These are phyloP conservation scores for Reticulitermes lucifugus DNA, from an alignment of 2,888 invertebrate genomes.

Conservation along the genomic window DNA sequence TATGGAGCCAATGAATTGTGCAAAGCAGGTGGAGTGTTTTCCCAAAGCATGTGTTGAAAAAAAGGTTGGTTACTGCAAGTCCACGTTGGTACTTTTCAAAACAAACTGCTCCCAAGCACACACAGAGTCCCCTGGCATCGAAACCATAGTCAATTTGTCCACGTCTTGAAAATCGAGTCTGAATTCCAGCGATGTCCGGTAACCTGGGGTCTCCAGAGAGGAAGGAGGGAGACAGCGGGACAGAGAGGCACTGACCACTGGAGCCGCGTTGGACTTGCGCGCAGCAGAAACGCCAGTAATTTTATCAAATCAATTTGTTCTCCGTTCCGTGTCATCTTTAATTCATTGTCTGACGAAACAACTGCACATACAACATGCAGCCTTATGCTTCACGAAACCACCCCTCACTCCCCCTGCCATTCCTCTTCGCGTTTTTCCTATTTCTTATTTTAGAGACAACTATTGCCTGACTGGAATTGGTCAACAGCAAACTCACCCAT, in stretches of 20 bases:
- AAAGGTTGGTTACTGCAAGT: conserved; percentile 18
- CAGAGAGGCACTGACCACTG: neutral
- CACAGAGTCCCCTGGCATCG: conserved; percentile 23
- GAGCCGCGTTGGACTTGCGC: neutral
- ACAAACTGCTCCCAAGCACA: conserved; percentile 26
- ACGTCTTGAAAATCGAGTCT: conserved; percentile 43
- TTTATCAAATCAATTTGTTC: conserved; percentile 52
- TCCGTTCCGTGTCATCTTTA: conserved; percentile 51
- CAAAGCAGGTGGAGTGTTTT: neutral
- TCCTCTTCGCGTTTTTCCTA: conserved; percentile 7
- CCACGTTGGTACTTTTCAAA: conserved; percentile 28
- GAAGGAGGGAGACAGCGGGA: conserved; percentile 1
- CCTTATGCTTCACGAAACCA: conserved; percentile 16
- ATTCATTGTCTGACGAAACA: conserved; percentile 46
- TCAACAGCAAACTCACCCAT: conserved; percentile 37
- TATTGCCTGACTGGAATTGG: conserved; percentile 50
- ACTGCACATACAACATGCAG: conserved; percentile 22
- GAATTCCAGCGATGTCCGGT: conserved; percentile 37
- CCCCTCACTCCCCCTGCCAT: neutral
- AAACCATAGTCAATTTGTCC: conserved; percentile 43
- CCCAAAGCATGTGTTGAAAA: neutral
- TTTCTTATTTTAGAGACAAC: conserved; percentile 37
- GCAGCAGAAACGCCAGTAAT: conserved; percentile 47
- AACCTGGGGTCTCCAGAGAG: conserved; percentile 38
- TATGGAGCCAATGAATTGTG: neutral